Percentiles rank a stretch among this genome's conserved stretches.
Evolutionary conservation across 2,888 invertebrate species (phyloP).

Genomic region (Calliphora vomitoria): DNA sequence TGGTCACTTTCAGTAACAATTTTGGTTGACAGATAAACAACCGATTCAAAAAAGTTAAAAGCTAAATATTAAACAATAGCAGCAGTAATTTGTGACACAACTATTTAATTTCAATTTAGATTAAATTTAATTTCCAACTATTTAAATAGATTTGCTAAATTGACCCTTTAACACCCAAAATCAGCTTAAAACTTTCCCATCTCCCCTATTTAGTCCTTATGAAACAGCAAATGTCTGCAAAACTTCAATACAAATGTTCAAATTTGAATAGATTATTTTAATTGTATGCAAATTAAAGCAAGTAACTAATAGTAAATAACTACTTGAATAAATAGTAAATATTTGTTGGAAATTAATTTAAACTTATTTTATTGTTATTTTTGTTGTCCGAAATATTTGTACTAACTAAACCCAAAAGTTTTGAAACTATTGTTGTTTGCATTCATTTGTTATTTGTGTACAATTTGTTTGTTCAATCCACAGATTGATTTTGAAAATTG

Average conservation of each 20-base stretch:
- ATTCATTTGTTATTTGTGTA: conserved; percentile 58
- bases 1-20: neutral
- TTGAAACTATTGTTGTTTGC: conserved; percentile 34
- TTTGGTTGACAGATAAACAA: conserved; percentile 5
- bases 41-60: conserved; percentile 9
- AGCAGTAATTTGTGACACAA: conserved; percentile 32
- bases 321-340: conserved; percentile 23
- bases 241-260: conserved; percentile 34
- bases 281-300: conserved; percentile 54
- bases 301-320: conserved; percentile 24
- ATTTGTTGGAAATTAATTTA: conserved; percentile 32
- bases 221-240: neutral
- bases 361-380: conserved; percentile 23
- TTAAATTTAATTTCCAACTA: conserved; percentile 44
- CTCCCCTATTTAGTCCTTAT: neutral
- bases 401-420: conserved; percentile 33
- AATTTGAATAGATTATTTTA: conserved; percentile 52
- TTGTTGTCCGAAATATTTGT: conserved; percentile 1
- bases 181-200: neutral
- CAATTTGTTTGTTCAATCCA: conserved; percentile 70
- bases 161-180: conserved; percentile 11
- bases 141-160: conserved; percentile 21
- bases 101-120: conserved; percentile 43
- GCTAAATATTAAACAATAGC: neutral
- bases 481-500: conserved; percentile 72